These are phyloP conservation scores for Anastrepha ludens DNA, from an alignment of 1,140 invertebrate genomes.

Conservation along the genomic window DNA sequence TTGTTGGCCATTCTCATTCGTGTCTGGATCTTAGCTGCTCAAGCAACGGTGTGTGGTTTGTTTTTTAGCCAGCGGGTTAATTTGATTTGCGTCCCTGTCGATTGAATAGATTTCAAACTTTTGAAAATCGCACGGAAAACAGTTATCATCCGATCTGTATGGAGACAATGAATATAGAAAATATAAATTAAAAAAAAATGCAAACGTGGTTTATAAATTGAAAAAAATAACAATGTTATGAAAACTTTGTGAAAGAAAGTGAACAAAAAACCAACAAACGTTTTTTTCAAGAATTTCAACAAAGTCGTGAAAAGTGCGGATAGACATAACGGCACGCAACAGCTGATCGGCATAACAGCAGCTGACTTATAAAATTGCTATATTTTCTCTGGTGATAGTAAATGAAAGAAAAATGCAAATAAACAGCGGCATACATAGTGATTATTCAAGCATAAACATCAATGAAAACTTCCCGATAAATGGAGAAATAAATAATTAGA, in stretches of 20 bases:
- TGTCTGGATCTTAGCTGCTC: slow-evolving; percentile 37
- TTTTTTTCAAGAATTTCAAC: background rate
- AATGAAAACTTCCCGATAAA: no score
- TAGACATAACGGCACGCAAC: background rate
- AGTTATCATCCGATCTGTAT: background rate
- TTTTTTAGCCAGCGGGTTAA: slow-evolving; percentile 22
- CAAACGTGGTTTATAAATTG: no score
- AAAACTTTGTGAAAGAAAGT: background rate
- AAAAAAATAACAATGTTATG: background rate
- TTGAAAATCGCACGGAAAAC: background rate
- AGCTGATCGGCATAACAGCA: no score
- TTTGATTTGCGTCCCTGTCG: no score
- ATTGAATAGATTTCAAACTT: background rate
- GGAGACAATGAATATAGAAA: no score
- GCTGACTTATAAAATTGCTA: no score
- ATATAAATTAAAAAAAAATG: background rate
- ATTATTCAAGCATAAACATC: no score
- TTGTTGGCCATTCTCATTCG: slow-evolving; percentile 41
- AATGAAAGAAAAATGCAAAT: no score
- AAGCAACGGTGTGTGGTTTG: background rate
- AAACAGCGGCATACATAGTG: no score
- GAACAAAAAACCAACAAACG: background rate
- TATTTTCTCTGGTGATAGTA: no score
- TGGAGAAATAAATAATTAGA: no score
- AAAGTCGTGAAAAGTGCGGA: background rate